Evolutionary conservation across 2,888 invertebrate genomes (phyloP).

Genomic region (Mesorhabditis spiculigera): DNA sequence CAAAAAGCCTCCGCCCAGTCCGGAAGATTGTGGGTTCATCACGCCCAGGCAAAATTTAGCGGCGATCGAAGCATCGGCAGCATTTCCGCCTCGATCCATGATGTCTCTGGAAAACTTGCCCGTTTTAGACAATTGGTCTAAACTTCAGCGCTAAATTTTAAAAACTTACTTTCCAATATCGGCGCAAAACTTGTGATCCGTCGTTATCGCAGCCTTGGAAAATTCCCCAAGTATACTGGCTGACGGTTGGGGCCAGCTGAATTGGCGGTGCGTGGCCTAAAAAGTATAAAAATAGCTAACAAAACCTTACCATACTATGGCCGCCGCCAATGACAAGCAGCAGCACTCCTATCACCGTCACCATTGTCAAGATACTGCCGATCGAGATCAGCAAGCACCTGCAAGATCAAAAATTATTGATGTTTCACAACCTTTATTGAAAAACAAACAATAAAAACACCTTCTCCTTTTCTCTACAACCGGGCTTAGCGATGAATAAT

Average conservation of each 20-base stretch:
- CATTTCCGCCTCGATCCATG: slow-evolving; percentile 68
- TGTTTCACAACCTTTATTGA: not conserved
- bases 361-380: not conserved
- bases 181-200: slow-evolving; percentile 57
- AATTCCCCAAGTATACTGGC: slow-evolving; percentile 41
- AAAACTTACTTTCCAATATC: slow-evolving; percentile 36
- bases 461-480: not conserved
- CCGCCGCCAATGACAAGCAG: slow-evolving; percentile 4
- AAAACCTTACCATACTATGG: not conserved
- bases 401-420: not conserved
- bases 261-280: slow-evolving; percentile 12
- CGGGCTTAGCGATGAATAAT: too few relatives aligned
- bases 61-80: slow-evolving; percentile 82
- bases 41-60: slow-evolving; percentile 81
- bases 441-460: not conserved
- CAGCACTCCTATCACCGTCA: not conserved
- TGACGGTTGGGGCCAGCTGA: slow-evolving; percentile 49
- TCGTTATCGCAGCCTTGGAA: slow-evolving; percentile 48
- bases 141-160: not conserved
- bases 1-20: slow-evolving; percentile 83
- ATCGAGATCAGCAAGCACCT: slow-evolving; percentile 1
- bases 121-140: not conserved
- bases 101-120: slow-evolving; percentile 66
- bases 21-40: slow-evolving; percentile 79
- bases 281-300: not conserved